Conservation (phyloP, 1,140 invertebrate species). For the Neodiprion fabricii region DNA sequence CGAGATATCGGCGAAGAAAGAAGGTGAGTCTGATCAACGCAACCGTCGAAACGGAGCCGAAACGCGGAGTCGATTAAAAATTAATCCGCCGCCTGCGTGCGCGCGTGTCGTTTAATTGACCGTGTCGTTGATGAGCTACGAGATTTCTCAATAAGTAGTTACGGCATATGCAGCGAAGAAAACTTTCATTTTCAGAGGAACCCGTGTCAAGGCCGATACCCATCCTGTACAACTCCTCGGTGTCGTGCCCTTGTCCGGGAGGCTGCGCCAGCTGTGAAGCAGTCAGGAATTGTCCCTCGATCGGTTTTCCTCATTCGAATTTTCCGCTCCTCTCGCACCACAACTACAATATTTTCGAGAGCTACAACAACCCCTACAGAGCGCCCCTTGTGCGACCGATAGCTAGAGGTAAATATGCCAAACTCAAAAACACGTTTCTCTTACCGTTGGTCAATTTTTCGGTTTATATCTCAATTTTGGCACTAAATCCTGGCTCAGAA, state of each 20-base stretch:
- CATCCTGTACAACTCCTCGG: slow-evolving; percentile 27
- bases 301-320: slow-evolving; percentile 27
- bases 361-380: slow-evolving; percentile 41
- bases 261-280: slow-evolving; percentile 39
- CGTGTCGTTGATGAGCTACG: no score
- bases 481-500: no score
- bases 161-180: neutral
- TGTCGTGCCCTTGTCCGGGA: slow-evolving; percentile 34
- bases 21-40: slow-evolving; percentile 31
- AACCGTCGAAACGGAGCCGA: no score
- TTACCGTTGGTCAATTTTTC: no score
- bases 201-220: slow-evolving; percentile 27
- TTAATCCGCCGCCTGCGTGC: no score
- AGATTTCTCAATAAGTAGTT: no score
- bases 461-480: no score
- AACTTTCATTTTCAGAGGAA: neutral
- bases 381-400: slow-evolving; percentile 45
- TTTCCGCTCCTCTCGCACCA: neutral
- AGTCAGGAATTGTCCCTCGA: slow-evolving; percentile 30
- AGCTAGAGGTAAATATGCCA: slow-evolving; percentile 40
- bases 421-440: no score
- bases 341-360: slow-evolving; percentile 37
- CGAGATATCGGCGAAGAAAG: slow-evolving; percentile 39
- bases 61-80: no score
- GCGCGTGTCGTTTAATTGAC: no score